These are phyloP conservation scores for human DNA, from an alignment of 2,113 vertebrate species.

Conservation along the genomic window DNA sequence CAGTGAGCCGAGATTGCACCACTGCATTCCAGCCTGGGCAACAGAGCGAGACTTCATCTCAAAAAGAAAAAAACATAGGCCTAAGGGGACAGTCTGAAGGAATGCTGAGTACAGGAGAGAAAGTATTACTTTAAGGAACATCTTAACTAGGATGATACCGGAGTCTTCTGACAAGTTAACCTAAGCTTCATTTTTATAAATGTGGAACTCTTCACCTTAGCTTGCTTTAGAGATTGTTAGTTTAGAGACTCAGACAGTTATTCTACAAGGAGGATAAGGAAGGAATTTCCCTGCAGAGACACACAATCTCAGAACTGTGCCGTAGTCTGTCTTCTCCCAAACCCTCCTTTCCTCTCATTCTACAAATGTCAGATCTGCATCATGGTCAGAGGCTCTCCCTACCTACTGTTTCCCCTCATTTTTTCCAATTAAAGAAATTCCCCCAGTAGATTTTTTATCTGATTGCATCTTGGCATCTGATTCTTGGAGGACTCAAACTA, in stretches of 20 bases:
- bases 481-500: background rate
- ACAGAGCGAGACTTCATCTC: no score
- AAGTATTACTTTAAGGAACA: background rate
- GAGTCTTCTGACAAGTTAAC: background rate
- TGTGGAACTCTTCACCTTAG: background rate
- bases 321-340: background rate
- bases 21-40: no score
- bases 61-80: no score
- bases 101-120: background rate
- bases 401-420: background rate
- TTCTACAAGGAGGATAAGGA: background rate
- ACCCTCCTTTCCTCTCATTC: background rate
- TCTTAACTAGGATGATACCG: background rate
- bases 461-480: background rate
- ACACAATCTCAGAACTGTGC: background rate
- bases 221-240: background rate
- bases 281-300: background rate
- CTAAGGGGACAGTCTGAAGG: background rate
- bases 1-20: no score
- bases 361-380: background rate
- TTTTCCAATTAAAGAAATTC: background rate
- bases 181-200: background rate
- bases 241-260: background rate
- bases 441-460: background rate
- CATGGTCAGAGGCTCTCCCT: background rate